Base-by-base conservation (phyloP, 2,113 vertebrate genomes). In the Aegithalos caudatus region DNA sequence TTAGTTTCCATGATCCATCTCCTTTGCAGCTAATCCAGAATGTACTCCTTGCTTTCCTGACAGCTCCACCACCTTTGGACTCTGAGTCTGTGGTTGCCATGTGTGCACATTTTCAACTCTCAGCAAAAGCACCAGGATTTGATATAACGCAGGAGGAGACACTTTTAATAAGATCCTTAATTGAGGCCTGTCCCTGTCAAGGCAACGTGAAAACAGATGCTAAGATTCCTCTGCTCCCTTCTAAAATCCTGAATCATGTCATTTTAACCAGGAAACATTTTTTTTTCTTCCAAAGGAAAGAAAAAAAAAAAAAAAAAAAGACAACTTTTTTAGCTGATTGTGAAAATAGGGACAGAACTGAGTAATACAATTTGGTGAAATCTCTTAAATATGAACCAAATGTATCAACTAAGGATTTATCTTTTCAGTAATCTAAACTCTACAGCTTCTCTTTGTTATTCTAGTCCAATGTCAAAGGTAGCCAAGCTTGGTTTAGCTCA, bases 1-100 rank as follows among this genome's bases (percentile, higher is more conserved):
- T 80, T 7, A 44, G 37, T 96, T 96, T 96, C 93, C 86, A 72
- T 48, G 37, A 88, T 86, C 93, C 69, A 35, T 84, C 85, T 83
- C 86, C 64, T 92, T 60, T 93, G 82, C 90, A 88, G 79, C 44
- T 96, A 51, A 93, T 83, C 69, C 71, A 88, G 62, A 53, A 66
- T 29, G 45, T 72, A 37, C 21, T 62, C 25, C 87, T 71, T 40
- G 33, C 50, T 65, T 60, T 57, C 81, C 74, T 93, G 82, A 90
- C 90, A 94, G 82, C 53, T 74, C 90, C 7, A 2, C 40, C 90
- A 64, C 66, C 81, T 92, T 93, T 81, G 76, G 64, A 50, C 85
- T 33, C 9, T 0, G 16, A 67, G 47, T 53, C 71, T 92, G 82
- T 14, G 21, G 31, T 67, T 60, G 57, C 61, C 42, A 20, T 81